Conservation (phyloP, 92 coral and sea anemone species). For the Actinostola sp. region DNA sequence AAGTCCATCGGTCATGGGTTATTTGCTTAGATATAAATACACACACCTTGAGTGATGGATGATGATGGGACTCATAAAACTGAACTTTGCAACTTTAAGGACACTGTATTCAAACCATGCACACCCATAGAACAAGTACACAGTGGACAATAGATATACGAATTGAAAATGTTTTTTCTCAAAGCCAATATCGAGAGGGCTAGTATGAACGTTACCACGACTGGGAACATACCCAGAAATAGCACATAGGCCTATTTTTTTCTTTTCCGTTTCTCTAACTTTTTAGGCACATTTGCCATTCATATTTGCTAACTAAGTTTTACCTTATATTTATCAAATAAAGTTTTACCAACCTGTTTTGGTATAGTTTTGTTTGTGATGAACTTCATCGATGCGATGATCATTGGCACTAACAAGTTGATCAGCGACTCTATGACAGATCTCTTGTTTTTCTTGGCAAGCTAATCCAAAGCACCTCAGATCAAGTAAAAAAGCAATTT, state of each 20-base stretch:
- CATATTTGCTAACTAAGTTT: no score
- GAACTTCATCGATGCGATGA: constrained; percentile 36
- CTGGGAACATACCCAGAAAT: neutral
- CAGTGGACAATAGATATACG: no score
- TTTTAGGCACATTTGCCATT: no score
- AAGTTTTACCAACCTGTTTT: constrained; percentile 22
- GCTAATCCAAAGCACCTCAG: constrained; percentile 70
- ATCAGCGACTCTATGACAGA: constrained; percentile 64
- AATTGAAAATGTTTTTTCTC: no score
- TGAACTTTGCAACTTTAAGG: neutral
- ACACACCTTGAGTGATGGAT: neutral
- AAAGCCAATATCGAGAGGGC: no score
- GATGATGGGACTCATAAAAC: neutral
- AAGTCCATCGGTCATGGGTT: constrained; percentile 2
- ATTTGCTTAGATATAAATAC: neutral
- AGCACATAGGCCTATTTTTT: neutral
- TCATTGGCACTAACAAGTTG: constrained; percentile 54
- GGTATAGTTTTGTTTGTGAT: constrained; percentile 6
- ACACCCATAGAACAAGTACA: neutral
- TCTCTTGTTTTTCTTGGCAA: constrained; percentile 41
- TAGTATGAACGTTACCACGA: no score
- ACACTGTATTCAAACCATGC: neutral
- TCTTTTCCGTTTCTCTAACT: neutral
- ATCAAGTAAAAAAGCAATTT: constrained; percentile 63
- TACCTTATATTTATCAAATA: neutral